These are phyloP conservation scores for Bombylius major DNA, from an alignment of 2,888 invertebrate species.

Conservation along the genomic window DNA sequence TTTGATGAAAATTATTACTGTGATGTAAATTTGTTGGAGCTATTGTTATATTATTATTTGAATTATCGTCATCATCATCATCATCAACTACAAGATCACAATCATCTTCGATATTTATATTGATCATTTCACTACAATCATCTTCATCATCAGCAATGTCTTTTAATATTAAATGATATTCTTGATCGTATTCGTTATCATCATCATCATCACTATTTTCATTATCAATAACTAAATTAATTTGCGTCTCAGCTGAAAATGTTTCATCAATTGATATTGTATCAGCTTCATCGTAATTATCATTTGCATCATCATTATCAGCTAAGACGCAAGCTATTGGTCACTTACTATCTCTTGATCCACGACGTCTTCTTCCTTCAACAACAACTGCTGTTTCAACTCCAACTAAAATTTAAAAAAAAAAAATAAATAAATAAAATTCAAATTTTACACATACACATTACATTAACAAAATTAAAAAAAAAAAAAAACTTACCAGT, in stretches of 20 bases:
- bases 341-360: conserved; percentile 65
- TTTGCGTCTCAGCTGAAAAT: conserved; percentile 12
- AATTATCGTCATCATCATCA: not conserved
- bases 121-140: not conserved
- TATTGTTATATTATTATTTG: not conserved
- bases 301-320: conserved; percentile 15
- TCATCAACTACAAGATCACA: not conserved
- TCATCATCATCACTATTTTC: not conserved
- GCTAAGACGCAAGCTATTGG: conserved; percentile 42
- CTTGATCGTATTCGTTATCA: not conserved
- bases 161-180: not conserved
- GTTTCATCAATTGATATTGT: conserved; percentile 1
- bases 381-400: conserved; percentile 27
- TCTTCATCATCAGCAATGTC: conserved; percentile 1
- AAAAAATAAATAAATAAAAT: not conserved
- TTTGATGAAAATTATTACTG: too few species aligned
- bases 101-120: too few species aligned
- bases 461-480: not conserved
- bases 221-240: not conserved
- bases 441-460: not conserved
- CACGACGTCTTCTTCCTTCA: conserved; percentile 45
- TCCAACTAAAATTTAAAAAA: conserved; percentile 23
- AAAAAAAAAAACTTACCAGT: conserved; percentile 40
- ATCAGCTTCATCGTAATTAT: not conserved
- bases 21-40: not conserved